Conservation (phyloP, 2,113 vertebrate genomes). For the Athene cunicularia region DNA sequence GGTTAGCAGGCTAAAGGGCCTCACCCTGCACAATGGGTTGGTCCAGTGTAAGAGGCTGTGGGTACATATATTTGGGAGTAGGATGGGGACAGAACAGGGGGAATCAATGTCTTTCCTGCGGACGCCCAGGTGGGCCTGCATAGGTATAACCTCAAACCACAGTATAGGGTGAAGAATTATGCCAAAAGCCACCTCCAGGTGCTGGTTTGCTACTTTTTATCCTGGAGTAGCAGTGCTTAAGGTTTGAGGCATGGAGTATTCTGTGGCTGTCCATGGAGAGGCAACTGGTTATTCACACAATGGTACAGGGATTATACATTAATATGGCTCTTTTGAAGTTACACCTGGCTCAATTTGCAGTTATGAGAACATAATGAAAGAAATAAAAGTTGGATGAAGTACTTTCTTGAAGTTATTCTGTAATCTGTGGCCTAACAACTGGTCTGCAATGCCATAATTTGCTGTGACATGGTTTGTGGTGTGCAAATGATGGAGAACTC, state of each 20-base stretch:
- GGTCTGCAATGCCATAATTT: background rate
- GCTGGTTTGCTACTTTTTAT: background rate
- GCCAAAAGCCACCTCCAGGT: background rate
- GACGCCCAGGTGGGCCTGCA: background rate
- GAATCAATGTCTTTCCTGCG: background rate
- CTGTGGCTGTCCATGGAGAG: background rate
- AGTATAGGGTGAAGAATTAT: background rate
- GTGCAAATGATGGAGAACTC: background rate
- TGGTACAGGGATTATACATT: background rate
- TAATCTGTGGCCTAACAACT: background rate
- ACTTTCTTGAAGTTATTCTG: background rate
- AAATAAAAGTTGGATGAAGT: background rate
- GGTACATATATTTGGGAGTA: background rate
- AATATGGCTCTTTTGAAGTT: background rate
- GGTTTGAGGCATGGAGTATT: background rate
- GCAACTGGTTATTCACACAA: background rate
- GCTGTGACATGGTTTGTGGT: background rate
- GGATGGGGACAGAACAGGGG: background rate
- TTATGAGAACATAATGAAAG: background rate
- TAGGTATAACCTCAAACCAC: background rate
- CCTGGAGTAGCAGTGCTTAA: background rate
- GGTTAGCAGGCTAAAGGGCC: background rate
- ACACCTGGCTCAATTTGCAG: background rate
- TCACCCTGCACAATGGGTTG: fast-evolving
- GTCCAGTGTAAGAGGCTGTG: background rate